Base-by-base conservation (phyloP, 2,888 invertebrate species). In the Parasteatoda lunata region DNA sequence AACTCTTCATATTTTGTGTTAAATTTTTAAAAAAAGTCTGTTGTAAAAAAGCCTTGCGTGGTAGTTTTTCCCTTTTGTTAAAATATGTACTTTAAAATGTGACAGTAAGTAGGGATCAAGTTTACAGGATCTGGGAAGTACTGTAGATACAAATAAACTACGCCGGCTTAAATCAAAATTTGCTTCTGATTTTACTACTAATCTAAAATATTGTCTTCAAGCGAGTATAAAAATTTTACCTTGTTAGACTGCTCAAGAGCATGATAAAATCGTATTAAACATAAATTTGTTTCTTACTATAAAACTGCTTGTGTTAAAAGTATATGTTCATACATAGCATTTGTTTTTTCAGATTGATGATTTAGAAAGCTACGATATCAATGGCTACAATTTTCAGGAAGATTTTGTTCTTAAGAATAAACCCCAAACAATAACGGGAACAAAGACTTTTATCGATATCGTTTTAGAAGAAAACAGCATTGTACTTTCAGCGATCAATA, bases 401-500 rank as follows among this genome's bases (percentile, higher is more conserved):
- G 89, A 89, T 72, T 80, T 84, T 5, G 82, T 89, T 4, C 72
- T 85, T 13, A 47, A 59, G 47, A 72, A 85, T 51, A 72, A 72
- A 15, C 64, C 73, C 15, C 84, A 81, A 69, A 51, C 13, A 11
- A n/a, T 88, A 11, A 71, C 49, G 49, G 88, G 88, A 48, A 54
- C 51, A 48, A 85, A 88, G 72, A 75, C 65, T 6, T 86, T 88
- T 45, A 54, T 70, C 4, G 68, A 81, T 7, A 71, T 89, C 2
- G 52, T 70, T 15, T 64, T 89, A 66, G 79, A 87, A 64, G 81
- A 84, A 71, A 52, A 89, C 47, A 52, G 59, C 8, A 49, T 59
- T n/a, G 64, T 89, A 1, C 45, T 73, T 15, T 73, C 73, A 0
- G 54, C 59, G 7, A 30, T 89, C 0, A 89, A 89, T 64, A 84